Base-by-base conservation (phyloP, 2,888 invertebrate genomes). In the Drosophila antonietae region DNA sequence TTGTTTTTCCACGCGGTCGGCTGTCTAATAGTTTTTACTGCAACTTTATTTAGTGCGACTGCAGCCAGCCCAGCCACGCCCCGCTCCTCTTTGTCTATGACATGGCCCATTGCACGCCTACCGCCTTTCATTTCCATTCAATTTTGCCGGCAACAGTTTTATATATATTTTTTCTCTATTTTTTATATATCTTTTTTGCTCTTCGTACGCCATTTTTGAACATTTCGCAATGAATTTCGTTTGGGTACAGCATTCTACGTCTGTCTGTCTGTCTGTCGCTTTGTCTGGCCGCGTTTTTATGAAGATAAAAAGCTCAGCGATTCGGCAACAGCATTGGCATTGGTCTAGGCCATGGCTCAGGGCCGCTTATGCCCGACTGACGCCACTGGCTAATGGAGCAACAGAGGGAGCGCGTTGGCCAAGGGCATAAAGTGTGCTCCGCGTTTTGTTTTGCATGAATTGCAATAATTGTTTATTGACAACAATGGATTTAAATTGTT, bases 401-500 rank as follows among this genome's bases (percentile, higher is more conserved):
- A 63, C 63, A 63, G 71, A 62, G 65, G 67, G 14, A 2, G 37
- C 14, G 8, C 9, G 7, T 33, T n/a, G 2, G 23, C 18, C 20
- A 10, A 8, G 52, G 6, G 20, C 15, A 28, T 41, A 47, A 20
- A 58, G n/a, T 31, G 52, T 20, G 28, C 44, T 28, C 47, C 43
- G 58, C 41, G 46, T 58, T 73, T 70, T 62, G 74, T 78, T 74
- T 70, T 77, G 83, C 73, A 70, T 68, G 68, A 68, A 84, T 71
- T 82, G 83, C 83, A 83, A 83, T 88, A 88, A 83, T 88, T 85
- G 88, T 83, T 88, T 88, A 83, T 85, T 88, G 83, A 73, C 80
- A 80, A 83, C 86, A 83, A 83, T 83, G 83, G 88, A 88, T 85
- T 83, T 85, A 85, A 88, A 83, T 88, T 85, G 83, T 83, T 85